These are phyloP conservation scores for Melanchra persicariae DNA, from an alignment of 2,888 invertebrate genomes.

Conservation along the genomic window DNA sequence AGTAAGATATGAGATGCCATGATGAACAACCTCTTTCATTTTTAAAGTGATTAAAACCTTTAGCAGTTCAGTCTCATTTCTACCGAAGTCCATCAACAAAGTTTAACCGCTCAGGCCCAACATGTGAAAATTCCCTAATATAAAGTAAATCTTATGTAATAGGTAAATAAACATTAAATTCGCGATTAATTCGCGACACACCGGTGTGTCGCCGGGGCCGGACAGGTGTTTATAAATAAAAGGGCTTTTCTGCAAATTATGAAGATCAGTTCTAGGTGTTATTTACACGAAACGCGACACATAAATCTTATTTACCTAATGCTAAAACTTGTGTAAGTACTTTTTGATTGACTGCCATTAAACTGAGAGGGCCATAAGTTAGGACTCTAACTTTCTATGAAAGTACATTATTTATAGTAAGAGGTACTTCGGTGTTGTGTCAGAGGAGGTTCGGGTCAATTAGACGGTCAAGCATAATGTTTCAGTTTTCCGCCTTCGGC, in stretches of 20 bases:
- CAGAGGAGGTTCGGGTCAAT: conserved; percentile 27
- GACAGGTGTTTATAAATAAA: conserved; percentile 32
- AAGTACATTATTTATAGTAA: conserved; percentile 44
- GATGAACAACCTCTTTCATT: conserved; percentile 1
- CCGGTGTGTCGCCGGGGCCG: too few relatives aligned
- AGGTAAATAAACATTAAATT: too few relatives aligned
- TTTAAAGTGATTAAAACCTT: conserved; percentile 29
- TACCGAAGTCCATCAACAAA: conserved; percentile 32
- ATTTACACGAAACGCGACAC: conserved; percentile 32
- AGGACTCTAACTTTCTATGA: conserved; percentile 39
- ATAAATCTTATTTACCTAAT: conserved; percentile 57
- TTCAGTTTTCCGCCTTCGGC: not conserved
- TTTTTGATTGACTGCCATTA: conserved; percentile 51
- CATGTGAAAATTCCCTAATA: too few relatives aligned
- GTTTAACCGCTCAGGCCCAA: too few relatives aligned
- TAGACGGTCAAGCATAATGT: not conserved
- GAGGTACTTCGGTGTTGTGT: conserved; percentile 9
- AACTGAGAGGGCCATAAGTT: conserved; percentile 32
- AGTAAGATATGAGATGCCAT: conserved; percentile 28
- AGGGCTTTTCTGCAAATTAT: conserved; percentile 28
- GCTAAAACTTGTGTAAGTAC: conserved; percentile 46
- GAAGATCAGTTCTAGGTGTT: conserved; percentile 17
- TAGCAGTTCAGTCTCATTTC: conserved; percentile 1
- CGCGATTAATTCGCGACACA: too few relatives aligned
- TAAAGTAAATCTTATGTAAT: too few relatives aligned